A percentile compares a stretch with the other conserved stretches of the same genome.
Conservation (phyloP, 2,888 invertebrate species). For the Plebejus argus region DNA sequence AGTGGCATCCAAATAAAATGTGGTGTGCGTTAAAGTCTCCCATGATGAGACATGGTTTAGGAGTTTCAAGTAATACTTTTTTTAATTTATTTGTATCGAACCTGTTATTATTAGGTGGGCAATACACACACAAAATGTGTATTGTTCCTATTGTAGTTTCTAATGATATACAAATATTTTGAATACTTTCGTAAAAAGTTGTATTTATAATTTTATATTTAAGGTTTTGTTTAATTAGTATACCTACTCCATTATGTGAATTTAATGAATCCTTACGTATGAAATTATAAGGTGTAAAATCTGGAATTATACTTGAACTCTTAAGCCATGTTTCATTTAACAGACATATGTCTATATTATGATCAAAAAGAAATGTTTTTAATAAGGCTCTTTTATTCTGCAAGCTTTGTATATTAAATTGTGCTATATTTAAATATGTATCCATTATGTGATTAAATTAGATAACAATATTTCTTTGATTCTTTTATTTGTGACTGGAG, state of each 20-base stretch:
- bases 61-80: background rate
- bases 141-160: background rate
- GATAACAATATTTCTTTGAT: background rate
- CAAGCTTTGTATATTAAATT: background rate
- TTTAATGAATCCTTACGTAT: slow-evolving; percentile 5
- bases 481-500: background rate
- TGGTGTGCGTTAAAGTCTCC: background rate
- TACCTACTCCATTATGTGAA: background rate
- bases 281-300: slow-evolving; percentile 16
- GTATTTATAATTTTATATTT: background rate
- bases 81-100: background rate
- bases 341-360: background rate
- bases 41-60: no score
- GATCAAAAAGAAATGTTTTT: background rate
- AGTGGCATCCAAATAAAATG: background rate
- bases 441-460: background rate
- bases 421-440: background rate
- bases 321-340: background rate
- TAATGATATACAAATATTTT: background rate
- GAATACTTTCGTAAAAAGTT: background rate
- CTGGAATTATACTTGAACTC: background rate
- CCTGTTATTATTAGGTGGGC: background rate
- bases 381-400: background rate
- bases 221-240: background rate
- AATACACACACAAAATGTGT: background rate